These are phyloP conservation scores for Scolopax mira DNA, from an alignment of 2,113 vertebrate species.

Conservation along the genomic window DNA sequence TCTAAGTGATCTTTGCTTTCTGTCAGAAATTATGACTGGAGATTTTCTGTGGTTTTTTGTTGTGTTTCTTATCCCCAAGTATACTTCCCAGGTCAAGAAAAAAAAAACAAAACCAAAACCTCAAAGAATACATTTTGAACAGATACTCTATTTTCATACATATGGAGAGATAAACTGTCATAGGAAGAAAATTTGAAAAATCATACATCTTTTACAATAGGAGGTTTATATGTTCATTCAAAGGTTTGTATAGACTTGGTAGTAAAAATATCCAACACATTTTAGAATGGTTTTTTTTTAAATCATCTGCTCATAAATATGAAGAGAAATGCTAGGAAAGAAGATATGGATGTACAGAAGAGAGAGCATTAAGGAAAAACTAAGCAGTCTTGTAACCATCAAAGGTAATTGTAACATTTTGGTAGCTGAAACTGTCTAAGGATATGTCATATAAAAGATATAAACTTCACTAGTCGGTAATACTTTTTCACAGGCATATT, in stretches of 20 bases:
- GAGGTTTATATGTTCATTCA: neutral
- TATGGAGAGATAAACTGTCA: neutral
- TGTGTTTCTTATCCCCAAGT: neutral
- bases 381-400: neutral
- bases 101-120: neutral
- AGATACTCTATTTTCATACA: neutral
- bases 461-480: neutral
- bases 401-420: neutral
- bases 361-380: neutral
- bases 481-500: neutral
- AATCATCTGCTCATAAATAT: neutral
- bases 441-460: neutral
- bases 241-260: neutral
- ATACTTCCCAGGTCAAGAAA: neutral
- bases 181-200: neutral
- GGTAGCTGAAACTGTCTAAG: neutral
- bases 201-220: neutral
- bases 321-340: neutral
- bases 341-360: neutral
- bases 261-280: neutral
- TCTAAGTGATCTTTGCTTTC: neutral
- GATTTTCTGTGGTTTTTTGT: fast-evolving
- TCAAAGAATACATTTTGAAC: neutral
- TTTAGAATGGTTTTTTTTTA: neutral
- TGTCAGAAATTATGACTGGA: neutral